Evolutionary conservation across 2,113 vertebrate species (phyloP), one percentile per base, ranked within the genome.

Genomic region (Lipotes vexillifer): DNA sequence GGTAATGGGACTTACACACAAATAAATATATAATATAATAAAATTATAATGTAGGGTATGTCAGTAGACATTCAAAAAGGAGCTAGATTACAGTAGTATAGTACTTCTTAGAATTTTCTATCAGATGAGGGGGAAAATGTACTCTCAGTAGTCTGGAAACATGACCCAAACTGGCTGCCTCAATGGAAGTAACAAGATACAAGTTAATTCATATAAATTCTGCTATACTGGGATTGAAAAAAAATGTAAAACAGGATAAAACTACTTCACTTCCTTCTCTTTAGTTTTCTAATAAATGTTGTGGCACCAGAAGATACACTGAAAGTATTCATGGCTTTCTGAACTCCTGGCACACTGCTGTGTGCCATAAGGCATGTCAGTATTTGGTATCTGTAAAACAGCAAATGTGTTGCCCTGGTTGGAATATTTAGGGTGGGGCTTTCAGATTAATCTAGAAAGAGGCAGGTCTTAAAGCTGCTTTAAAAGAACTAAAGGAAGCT

Each of bases 161-260:
- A 46, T 46, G 57, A 55, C 29, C 44, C 5, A 49, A 59, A 63
- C 52, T 65, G 41, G 31, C 14, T 78, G 29, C n/a, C 46, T 83
- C 11, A 49, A 6, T 84, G n/a, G 55, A 88, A 78, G 8, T 78
- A 23, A 33, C 13, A 33, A 82, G 72, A 25, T 88, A 36, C 1
- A 69, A 83, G 44, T 57, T 65, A 89, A 81, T 90, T 69, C 23
- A 44, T 41, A 27, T 84, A 52, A 69, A 83, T 91, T 91, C 44
- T 72, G 36, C 6, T 68, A 66, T 84, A 46, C 8, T 25, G 49
- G 49, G 15, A 29, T 61, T 78, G 59, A 33, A 4, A 4, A 74
- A 80, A 95, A 55, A 69, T 38, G 59, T 69, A 38, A 61, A 52
- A 52, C 17, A 77, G 68, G 38, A 71, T 44, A 72, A 61, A 84